Percentiles rank a stretch among this genome's conserved stretches.
Conservation (phyloP, 2,113 vertebrate species). For the Fregata magnificens region DNA sequence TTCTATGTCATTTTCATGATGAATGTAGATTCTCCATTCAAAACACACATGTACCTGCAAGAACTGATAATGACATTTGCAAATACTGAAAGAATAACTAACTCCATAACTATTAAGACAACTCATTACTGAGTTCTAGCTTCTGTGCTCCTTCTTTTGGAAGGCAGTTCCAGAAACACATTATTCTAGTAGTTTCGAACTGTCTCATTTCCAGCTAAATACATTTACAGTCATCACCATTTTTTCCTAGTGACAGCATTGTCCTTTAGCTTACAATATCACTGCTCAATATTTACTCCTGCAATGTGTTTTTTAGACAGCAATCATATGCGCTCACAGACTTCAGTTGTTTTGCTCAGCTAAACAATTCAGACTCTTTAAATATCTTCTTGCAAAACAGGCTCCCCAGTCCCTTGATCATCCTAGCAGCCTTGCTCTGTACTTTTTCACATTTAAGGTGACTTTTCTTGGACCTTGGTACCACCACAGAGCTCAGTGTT, state of each 20-base stretch:
- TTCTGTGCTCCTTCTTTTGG: background rate
- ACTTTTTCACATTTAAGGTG: background rate
- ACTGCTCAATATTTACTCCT: background rate
- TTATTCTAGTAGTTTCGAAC: background rate
- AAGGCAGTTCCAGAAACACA: background rate
- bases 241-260: background rate
- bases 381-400: background rate
- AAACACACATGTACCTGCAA: background rate
- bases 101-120: background rate
- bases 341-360: background rate
- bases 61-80: background rate
- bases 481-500: background rate
- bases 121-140: background rate
- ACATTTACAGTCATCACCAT: background rate
- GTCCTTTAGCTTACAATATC: conserved; percentile 21
- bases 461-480: background rate
- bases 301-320: background rate
- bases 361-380: background rate
- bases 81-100: background rate
- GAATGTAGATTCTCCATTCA: background rate
- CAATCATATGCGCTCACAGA: background rate
- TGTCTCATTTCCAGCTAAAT: background rate
- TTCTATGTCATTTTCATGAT: background rate
- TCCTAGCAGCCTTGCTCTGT: background rate
- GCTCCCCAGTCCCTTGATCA: background rate